Percentiles rank a stretch among this genome's conserved stretches.
These are phyloP conservation scores for Amiota communis DNA, from an alignment of 2,888 invertebrate genomes.

Conservation along the genomic window DNA sequence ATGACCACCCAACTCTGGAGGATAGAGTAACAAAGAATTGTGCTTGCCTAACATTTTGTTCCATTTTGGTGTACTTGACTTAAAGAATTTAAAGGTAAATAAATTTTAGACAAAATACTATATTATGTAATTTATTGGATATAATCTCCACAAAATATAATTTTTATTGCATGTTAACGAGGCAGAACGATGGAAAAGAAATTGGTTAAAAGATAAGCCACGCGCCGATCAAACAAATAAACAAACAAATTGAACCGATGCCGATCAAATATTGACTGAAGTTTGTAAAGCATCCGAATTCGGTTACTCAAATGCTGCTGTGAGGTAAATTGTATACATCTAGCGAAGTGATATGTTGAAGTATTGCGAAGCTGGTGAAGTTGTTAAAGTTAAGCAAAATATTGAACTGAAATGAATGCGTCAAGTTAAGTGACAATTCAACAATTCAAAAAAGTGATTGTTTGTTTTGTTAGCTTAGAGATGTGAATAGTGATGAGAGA, in stretches of 20 bases:
- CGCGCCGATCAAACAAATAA: constrained; percentile 7
- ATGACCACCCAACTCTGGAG: too few species aligned
- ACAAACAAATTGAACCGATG: background rate
- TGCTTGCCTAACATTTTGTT: too few species aligned
- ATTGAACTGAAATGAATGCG: constrained; percentile 40
- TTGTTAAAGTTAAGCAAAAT: background rate
- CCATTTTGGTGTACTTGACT: too few species aligned
- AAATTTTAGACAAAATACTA: background rate
- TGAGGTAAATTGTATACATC: too few species aligned
- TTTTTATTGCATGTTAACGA: constrained; percentile 1
- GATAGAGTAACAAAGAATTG: too few species aligned
- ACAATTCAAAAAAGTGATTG: constrained; percentile 43
- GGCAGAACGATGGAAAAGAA: background rate
- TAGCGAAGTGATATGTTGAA: too few species aligned
- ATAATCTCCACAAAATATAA: background rate
- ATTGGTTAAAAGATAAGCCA: constrained; percentile 8
- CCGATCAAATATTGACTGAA: background rate
- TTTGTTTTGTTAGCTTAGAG: background rate
- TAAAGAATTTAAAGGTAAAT: too few species aligned
- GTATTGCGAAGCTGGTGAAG: background rate
- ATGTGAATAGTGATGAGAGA: background rate
- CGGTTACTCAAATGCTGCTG: too few species aligned
- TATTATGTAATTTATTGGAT: constrained; percentile 16
- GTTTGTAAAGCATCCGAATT: constrained; percentile 5
- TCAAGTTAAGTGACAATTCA: constrained; percentile 51